These are phyloP conservation scores for Hemaris fuciformis DNA, from an alignment of 2,888 invertebrate genomes.

Conservation along the genomic window DNA sequence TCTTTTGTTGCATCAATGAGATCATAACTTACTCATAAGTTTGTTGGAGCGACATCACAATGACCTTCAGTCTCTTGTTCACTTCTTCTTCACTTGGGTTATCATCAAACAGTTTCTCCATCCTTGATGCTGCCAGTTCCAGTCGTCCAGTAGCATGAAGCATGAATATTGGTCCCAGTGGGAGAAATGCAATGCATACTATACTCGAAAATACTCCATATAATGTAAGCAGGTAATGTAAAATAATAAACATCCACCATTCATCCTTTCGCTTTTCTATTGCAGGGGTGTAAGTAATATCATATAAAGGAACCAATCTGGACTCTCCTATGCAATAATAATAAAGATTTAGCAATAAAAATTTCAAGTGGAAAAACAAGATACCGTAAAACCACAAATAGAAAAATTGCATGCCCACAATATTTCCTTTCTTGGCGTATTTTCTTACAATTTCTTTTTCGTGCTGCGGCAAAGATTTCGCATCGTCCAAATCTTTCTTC, in stretches of 20 bases:
- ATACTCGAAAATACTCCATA: slow-evolving; percentile 28
- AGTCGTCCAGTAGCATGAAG: slow-evolving; percentile 54
- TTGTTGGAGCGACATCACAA: slow-evolving; percentile 36
- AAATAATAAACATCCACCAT: slow-evolving; percentile 22
- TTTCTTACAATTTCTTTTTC: slow-evolving; percentile 34
- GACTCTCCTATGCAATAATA: slow-evolving; percentile 34
- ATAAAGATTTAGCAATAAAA: slow-evolving; percentile 20
- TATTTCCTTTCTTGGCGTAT: slow-evolving; percentile 32
- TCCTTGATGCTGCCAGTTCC: slow-evolving; percentile 37
- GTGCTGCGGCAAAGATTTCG: slow-evolving; percentile 20
- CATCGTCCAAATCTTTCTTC: slow-evolving; percentile 38
- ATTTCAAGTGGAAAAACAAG: slow-evolving; percentile 26
- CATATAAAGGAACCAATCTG: slow-evolving; percentile 33
- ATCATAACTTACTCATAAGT: slow-evolving; percentile 35
- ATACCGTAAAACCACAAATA: slow-evolving; percentile 9
- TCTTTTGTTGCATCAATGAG: not conserved
- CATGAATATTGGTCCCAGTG: slow-evolving; percentile 52
- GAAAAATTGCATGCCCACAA: slow-evolving; percentile 43
- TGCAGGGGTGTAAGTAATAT: slow-evolving; percentile 34
- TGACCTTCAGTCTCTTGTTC: slow-evolving; percentile 28
- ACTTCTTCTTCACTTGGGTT: slow-evolving; percentile 25
- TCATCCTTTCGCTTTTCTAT: slow-evolving; percentile 36
- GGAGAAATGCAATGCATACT: slow-evolving; percentile 42
- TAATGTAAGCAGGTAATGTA: slow-evolving; percentile 18
- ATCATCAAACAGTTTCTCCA: slow-evolving; percentile 36